phyloP scores from a whole-genome alignment of 2,113 vertebrate genomes.

The Prunella himalayana region DNA sequence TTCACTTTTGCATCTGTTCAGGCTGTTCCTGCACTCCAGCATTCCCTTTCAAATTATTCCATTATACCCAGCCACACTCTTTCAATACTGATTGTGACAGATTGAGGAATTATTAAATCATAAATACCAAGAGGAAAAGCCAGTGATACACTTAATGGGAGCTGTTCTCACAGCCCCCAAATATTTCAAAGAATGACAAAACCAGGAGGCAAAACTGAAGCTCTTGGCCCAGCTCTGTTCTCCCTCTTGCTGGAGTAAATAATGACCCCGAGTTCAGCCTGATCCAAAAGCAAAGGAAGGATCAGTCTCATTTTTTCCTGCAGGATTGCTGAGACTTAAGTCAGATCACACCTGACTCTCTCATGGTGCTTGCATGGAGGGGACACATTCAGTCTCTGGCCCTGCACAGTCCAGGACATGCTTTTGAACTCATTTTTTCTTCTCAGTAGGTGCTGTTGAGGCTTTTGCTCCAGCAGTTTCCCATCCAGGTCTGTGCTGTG shows the following conservation, averaged over 20 bases:
- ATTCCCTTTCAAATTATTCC: constrained; percentile 62
- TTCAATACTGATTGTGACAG: constrained; percentile 63
- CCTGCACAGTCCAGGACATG: background rate
- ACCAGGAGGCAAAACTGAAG: background rate
- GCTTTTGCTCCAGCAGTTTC: background rate
- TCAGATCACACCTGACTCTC: background rate
- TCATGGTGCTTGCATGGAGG: background rate
- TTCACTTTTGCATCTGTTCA: constrained; percentile 52
- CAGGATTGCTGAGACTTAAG: background rate
- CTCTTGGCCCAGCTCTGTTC: background rate
- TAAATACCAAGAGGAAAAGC: constrained; percentile 54
- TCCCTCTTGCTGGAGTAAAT: background rate
- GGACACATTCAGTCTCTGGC: background rate
- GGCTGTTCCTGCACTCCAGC: constrained; percentile 19
- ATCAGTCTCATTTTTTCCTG: background rate
- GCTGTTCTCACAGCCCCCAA: constrained; percentile 47
- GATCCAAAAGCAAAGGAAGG: background rate
- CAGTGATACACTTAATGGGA: constrained; percentile 53
- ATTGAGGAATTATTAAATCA: constrained; percentile 69
- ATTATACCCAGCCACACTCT: constrained; percentile 42
- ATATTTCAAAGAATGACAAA: constrained; percentile 63
- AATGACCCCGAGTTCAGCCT: background rate
- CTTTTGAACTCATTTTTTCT: background rate
- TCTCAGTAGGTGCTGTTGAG: background rate
- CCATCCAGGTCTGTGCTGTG: background rate